These are phyloP conservation scores for Epizoanthus ramosus DNA, from an alignment of 92 coral and sea anemone species.

Conservation along the genomic window DNA sequence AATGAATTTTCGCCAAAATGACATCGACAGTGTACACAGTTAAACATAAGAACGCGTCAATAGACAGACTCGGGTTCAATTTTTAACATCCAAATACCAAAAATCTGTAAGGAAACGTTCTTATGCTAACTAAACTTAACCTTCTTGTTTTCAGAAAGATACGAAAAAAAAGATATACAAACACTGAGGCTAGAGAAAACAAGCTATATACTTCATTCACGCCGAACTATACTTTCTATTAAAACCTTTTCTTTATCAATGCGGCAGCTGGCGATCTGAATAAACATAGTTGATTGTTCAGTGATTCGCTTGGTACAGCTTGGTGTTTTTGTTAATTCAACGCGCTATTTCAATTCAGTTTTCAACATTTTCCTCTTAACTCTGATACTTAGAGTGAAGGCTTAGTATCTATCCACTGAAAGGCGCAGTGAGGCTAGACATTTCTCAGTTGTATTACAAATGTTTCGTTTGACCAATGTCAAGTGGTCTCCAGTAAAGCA, in stretches of 20 bases:
- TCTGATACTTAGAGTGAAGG: background rate
- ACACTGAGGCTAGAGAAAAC: constrained; percentile 8
- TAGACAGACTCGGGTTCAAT: constrained; percentile 4
- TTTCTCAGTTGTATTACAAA: constrained; percentile 23
- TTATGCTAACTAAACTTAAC: constrained; percentile 11
- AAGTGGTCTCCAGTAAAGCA: constrained; percentile 14
- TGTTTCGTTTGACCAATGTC: constrained; percentile 20
- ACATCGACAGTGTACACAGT: constrained; percentile 12
- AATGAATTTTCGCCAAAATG: constrained; percentile 15
- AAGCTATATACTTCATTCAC: constrained; percentile 6
- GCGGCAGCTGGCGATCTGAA: constrained; percentile 40
- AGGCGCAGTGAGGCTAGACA: constrained; percentile 5
- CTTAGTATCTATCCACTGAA: background rate
- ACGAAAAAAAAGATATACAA: constrained; percentile 2
- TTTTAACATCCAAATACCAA: constrained; percentile 14
- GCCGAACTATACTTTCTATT: constrained; percentile 26
- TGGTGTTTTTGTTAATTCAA: constrained; percentile 20
- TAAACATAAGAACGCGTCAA: constrained; percentile 18
- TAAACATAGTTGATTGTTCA: constrained; percentile 42
- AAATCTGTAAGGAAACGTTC: constrained; percentile 16
- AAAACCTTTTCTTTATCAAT: constrained; percentile 22
- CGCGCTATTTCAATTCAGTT: constrained; percentile 8
- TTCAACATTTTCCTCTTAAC: constrained; percentile 16
- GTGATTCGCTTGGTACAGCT: constrained; percentile 18
- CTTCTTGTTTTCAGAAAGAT: constrained; percentile 13